These are phyloP conservation scores for Anorthoa munda DNA, from an alignment of 2,888 invertebrate species.

Conservation along the genomic window DNA sequence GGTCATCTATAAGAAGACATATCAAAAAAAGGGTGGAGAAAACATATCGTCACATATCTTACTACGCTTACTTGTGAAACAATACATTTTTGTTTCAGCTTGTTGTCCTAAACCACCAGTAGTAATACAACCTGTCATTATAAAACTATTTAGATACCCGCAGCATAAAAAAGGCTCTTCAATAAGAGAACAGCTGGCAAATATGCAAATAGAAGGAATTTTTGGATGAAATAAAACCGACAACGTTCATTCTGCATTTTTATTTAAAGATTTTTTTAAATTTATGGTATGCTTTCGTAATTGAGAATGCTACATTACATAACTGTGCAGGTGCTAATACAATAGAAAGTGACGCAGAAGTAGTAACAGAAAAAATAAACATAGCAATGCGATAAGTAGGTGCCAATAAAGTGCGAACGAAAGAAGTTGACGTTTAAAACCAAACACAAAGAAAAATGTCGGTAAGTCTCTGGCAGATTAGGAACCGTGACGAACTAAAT, in stretches of 20 bases:
- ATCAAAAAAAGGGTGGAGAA: no score
- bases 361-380: slow-evolving; percentile 61
- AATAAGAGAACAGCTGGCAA: slow-evolving; percentile 38
- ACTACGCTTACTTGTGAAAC: neutral
- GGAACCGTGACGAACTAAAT: slow-evolving; percentile 6
- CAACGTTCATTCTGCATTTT: slow-evolving; percentile 25
- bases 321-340: slow-evolving; percentile 77
- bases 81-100: slow-evolving; percentile 62
- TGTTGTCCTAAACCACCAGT: slow-evolving; percentile 74
- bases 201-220: slow-evolving; percentile 42
- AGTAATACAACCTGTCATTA: slow-evolving; percentile 81
- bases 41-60: no score
- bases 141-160: slow-evolving; percentile 82
- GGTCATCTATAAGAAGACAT: no score
- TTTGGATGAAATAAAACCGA: slow-evolving; percentile 41
- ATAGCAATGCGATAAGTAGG: slow-evolving; percentile 75
- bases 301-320: slow-evolving; percentile 62
- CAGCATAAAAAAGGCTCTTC: slow-evolving; percentile 40
- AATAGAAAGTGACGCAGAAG: slow-evolving; percentile 61
- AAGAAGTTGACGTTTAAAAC: slow-evolving; percentile 73
- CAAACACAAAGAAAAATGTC: slow-evolving; percentile 64
- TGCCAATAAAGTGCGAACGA: slow-evolving; percentile 77
- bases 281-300: no score
- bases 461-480: slow-evolving; percentile 68
- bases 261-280: slow-evolving; percentile 8